Evolutionary conservation across 2,888 invertebrate species (phyloP).

Genomic region (Octodonta nipae): DNA sequence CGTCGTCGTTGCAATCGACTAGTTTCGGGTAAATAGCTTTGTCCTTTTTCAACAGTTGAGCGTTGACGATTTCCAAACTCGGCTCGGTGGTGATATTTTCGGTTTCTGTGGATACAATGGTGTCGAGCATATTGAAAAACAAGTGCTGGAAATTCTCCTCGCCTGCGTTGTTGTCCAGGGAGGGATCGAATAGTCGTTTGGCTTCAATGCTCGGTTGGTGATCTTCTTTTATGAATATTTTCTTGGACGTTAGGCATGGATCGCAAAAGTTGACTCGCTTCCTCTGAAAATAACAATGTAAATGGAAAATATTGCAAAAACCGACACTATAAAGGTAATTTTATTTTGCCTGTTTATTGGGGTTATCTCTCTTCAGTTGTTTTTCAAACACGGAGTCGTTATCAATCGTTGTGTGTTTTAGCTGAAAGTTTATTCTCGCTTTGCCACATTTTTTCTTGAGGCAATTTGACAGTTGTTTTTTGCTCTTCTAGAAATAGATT

Average conservation of each 20-base stretch:
- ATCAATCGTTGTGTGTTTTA: no score
- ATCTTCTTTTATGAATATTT: slow-evolving; percentile 27
- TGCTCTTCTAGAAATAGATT: no score
- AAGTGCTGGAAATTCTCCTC: slow-evolving; percentile 5
- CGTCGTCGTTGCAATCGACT: slow-evolving; percentile 38
- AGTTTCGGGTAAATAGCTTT: slow-evolving; percentile 42
- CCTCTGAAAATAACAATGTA: slow-evolving; percentile 39
- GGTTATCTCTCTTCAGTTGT: no score
- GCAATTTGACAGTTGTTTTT: no score
- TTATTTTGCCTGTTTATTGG: no score
- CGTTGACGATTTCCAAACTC: slow-evolving; percentile 16
- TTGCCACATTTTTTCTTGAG: no score
- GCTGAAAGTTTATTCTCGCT: no score
- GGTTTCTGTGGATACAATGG: slow-evolving; percentile 25
- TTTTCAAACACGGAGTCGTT: no score
- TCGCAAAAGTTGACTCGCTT: slow-evolving; percentile 73
- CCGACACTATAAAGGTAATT: no score
- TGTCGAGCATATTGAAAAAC: slow-evolving; percentile 28
- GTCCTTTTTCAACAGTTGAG: slow-evolving; percentile 13
- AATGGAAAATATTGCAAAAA: no score
- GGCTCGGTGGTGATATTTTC: slow-evolving; percentile 16
- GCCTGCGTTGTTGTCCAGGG: slow-evolving; percentile 25
- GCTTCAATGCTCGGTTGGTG: slow-evolving; percentile 9
- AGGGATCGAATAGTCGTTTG: slow-evolving; percentile 20
- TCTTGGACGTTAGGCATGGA: slow-evolving; percentile 52